Evolutionary conservation across 1,140 invertebrate species (phyloP), one percentile per base, ranked within the genome.

Genomic region (Drosophila ficusphila): DNA sequence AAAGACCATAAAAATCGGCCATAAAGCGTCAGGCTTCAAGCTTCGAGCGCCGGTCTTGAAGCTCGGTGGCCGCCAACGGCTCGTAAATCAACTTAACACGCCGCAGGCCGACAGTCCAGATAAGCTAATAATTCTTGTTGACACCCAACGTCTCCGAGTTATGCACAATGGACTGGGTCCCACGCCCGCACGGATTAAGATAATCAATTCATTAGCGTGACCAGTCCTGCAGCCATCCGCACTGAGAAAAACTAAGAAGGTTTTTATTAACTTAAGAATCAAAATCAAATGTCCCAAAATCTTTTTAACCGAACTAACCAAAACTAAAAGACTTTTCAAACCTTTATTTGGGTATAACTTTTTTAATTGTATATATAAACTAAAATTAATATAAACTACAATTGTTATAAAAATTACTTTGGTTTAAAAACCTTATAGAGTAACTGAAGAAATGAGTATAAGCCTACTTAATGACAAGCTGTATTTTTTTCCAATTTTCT

Each of bases 71-170:
- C 62, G 29, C 81, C 68, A 61, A 52, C 44, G 42, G 41, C 52
- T 56, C 82, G 81, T 85, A 86, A 85, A 85, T 85, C 81, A 86
- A 85, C 33, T 53, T 64, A 72, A 57, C 68, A 67, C 68, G 48
- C 74, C 76, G 68, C 62, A 38, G 60, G 42, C 27, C 44, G 60
- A 51, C 62, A 65, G 25, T 38, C 42, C 44, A 51, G 62, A 64
- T 42, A 64, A 60, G 68, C 77, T 75, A 88, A 88, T 88, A 88
- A 88, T 76, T 88, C 77, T 78, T 82, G 69, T 82, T 88, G 82
- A 88, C 82, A 88, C 82, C 60, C 61, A 60, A 61, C 60, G 42
- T 61, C 54, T 51, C 57, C 79, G 61, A 79, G 71, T 85, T 85
- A 85, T 79, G 81, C 76, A 64, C 72, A 68, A 73, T 79, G 61